Evolutionary conservation across 2,797 vertebrate genomes (phyloP).

Genomic region (Acanthurus tractus): DNA sequence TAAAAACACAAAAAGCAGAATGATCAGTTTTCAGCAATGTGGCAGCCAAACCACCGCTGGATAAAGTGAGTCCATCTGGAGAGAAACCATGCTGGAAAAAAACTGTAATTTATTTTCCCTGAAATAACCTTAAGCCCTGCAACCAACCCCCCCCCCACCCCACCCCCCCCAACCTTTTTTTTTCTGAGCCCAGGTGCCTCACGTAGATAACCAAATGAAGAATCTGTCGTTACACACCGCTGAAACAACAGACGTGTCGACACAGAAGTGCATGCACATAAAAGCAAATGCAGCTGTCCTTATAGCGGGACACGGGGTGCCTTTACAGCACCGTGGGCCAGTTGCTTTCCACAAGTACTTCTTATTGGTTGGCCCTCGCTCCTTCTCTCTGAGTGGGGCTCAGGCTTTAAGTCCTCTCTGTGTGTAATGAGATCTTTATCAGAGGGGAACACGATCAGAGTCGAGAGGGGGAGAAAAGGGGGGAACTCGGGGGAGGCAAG

Average conservation of each 20-base stretch:
- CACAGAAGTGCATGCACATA: constrained; percentile 62
- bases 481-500: constrained; percentile 26
- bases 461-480: constrained; percentile 50
- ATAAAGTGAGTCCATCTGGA: constrained; percentile 80
- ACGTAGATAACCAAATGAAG: constrained; percentile 72
- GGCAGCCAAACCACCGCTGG: constrained; percentile 78
- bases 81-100: constrained; percentile 67
- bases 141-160: too few relatives aligned
- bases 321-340: constrained; percentile 73
- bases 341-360: constrained; percentile 78
- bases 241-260: constrained; percentile 78
- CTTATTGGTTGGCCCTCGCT: constrained; percentile 69
- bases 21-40: constrained; percentile 79
- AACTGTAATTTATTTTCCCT: constrained; percentile 52
- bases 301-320: constrained; percentile 71
- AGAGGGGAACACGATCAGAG: constrained; percentile 82
- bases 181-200: constrained; percentile 74
- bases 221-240: constrained; percentile 67
- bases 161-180: too few relatives aligned
- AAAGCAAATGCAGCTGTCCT: constrained; percentile 82
- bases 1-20: constrained; percentile 69
- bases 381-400: constrained; percentile 72
- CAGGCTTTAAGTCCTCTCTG: constrained; percentile 80
- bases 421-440: constrained; percentile 88
- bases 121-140: constrained; percentile 64